A percentile compares a stretch with the other conserved stretches of the same genome.
These are phyloP conservation scores for Xiphophorus hellerii DNA, from an alignment of 2,113 vertebrate species.

Conservation along the genomic window DNA sequence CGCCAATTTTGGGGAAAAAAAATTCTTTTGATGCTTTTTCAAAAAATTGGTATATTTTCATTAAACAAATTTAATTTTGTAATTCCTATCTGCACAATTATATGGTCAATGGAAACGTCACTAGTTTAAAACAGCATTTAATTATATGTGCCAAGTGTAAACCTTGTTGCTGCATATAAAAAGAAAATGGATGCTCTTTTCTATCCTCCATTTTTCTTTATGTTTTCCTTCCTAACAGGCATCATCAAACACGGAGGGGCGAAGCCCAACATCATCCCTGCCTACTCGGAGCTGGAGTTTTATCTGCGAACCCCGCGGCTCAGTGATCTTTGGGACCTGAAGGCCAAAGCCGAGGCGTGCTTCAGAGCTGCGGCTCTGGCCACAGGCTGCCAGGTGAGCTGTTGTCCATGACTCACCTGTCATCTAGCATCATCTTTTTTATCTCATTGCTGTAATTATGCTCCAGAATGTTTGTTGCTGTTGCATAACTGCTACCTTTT, in stretches of 20 bases:
- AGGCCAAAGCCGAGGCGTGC: constrained; percentile 86
- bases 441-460: background rate
- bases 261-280: constrained; percentile 91
- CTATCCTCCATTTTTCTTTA: background rate
- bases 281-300: constrained; percentile 86
- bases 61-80: too few relatives aligned
- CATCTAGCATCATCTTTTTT: background rate
- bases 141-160: too few relatives aligned
- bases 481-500: background rate
- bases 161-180: too few relatives aligned
- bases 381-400: constrained; percentile 86
- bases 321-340: constrained; percentile 83
- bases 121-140: too few relatives aligned
- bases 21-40: too few relatives aligned
- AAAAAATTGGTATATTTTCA: too few relatives aligned
- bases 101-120: too few relatives aligned
- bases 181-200: too few relatives aligned
- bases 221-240: constrained; percentile 74
- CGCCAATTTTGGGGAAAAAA: too few relatives aligned
- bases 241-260: constrained; percentile 90
- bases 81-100: too few relatives aligned
- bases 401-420: background rate
- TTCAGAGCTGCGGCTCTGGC: constrained; percentile 88
- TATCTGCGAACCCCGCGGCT: constrained; percentile 84
- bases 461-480: background rate